phyloP scores from a whole-genome alignment of 1,140 invertebrate genomes.

The Lycorma delicatula region DNA sequence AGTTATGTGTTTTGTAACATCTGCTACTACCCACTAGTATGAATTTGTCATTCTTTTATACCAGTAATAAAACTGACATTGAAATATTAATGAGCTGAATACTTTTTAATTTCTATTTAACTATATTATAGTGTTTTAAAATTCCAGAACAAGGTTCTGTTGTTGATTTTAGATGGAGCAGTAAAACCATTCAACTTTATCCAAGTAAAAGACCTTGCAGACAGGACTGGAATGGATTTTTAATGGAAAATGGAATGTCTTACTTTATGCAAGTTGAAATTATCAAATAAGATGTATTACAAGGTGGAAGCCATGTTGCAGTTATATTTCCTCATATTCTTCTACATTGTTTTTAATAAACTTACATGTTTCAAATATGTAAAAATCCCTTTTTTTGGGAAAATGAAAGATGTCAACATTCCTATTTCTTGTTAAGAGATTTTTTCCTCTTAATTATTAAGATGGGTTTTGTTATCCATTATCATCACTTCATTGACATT shows the following conservation, averaged over 20 bases:
- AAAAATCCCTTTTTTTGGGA: not conserved
- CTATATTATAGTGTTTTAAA: too few species aligned
- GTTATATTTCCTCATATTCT: not conserved
- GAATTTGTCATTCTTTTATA: too few species aligned
- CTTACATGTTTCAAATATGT: not conserved
- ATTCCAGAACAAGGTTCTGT: too few species aligned
- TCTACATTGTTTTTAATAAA: not conserved
- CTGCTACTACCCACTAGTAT: too few species aligned
- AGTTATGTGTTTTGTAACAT: too few species aligned
- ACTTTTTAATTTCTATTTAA: too few species aligned
- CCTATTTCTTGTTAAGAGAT: too few species aligned
- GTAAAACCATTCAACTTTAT: constrained; percentile 52
- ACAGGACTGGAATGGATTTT: constrained; percentile 65
- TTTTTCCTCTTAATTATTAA: too few species aligned
- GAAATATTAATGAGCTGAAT: too few species aligned
- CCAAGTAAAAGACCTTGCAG: constrained; percentile 49
- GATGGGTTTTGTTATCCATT: too few species aligned
- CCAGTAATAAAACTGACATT: too few species aligned
- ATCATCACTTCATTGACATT: too few species aligned
- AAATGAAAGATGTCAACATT: not conserved
- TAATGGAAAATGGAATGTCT: constrained; percentile 72
- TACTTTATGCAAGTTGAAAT: constrained; percentile 51
- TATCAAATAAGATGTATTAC: constrained; percentile 48
- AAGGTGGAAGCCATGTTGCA: constrained; percentile 52
- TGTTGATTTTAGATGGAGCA: constrained; percentile 28